phyloP scores from a whole-genome alignment of 2,888 invertebrate species.

The Hartigia nigra region DNA sequence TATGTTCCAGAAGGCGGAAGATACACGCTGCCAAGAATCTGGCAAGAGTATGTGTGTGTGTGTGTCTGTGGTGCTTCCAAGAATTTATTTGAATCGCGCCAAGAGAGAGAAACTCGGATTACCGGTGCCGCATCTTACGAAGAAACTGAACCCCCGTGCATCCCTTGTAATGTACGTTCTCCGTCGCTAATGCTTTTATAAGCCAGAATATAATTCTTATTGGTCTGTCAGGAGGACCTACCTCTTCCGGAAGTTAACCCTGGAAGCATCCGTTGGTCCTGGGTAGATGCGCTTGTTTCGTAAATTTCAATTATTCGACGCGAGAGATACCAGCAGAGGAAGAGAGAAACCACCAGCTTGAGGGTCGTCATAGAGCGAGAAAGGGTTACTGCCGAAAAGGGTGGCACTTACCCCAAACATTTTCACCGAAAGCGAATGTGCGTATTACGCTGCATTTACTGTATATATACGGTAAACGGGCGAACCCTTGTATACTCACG shows the following conservation, averaged over 20 bases:
- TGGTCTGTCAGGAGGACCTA: constrained; percentile 8
- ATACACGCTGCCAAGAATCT: constrained; percentile 28
- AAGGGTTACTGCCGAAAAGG: neutral
- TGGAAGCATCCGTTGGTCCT: neutral
- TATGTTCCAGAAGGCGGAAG: too few relatives aligned
- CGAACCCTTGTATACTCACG: neutral
- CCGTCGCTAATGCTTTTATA: constrained; percentile 28
- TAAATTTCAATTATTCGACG: constrained; percentile 38
- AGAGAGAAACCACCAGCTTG: neutral
- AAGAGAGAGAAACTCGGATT: constrained; percentile 27
- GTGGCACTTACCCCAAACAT: neutral
- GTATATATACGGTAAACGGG: neutral
- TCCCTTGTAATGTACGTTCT: constrained; percentile 16
- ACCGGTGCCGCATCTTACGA: constrained; percentile 21
- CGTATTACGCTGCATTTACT: neutral
- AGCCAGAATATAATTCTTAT: constrained; percentile 38
- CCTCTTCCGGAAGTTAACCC: neutral
- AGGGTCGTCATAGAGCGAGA: neutral
- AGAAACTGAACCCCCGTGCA: constrained; percentile 18
- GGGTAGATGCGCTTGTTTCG: constrained; percentile 29
- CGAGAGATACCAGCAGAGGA: neutral
- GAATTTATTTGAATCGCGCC: constrained; percentile 35
- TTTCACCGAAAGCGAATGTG: neutral
- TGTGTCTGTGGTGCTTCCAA: constrained; percentile 17
- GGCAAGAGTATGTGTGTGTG: too few relatives aligned